Base-by-base conservation (phyloP, 2,797 vertebrate species). In the Tinamus major region DNA sequence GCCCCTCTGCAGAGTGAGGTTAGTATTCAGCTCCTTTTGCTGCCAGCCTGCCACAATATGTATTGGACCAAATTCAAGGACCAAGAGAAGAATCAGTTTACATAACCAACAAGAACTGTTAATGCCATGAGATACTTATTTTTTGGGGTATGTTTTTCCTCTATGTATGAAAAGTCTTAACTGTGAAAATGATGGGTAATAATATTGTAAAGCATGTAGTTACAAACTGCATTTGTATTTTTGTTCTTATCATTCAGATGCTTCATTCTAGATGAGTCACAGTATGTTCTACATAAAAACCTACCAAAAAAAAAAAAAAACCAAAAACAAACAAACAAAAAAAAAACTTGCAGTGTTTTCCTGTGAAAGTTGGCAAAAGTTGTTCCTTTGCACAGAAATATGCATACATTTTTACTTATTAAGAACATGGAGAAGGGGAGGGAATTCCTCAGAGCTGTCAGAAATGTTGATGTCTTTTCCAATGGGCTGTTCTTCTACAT, bases 11-110 rank as follows among this genome's bases (percentile, higher is more conserved):
- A 58, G 9, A 6, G 10, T 67, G 42, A 81, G 58, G 69, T 74
- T 62, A 71, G 77, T 19, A 19, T 44, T 69, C 46, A 11, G 16
- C 46, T 93, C 37, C 71, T 86, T n/a, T 84, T 61, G 71, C 27
- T 64, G 75, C 26, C 59, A 90, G 55, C 31, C 41, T 68, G 74
- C 44, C 41, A 19, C 3, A 53, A 13, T 10, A 69, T 26, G 51
- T 12, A 20, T 42, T 56, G 48, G 5, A 39, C 44, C 27, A 79
- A 80, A 71, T 71, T 27, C 59, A 76, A 79, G 37, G 78, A 88
- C 17, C 20, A 75, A 44, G 11, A 31, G 8, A 78, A 64, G 7
- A 84, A 61, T 86, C 63, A 44, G 12, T 78, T 75, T 72, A 72
- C 48, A 39, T 71, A 75, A 62, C 27, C 11, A 18, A 62, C 8